These are phyloP conservation scores for Caenorhabditis panamensis DNA, from an alignment of 2,888 invertebrate species.

Conservation along the genomic window DNA sequence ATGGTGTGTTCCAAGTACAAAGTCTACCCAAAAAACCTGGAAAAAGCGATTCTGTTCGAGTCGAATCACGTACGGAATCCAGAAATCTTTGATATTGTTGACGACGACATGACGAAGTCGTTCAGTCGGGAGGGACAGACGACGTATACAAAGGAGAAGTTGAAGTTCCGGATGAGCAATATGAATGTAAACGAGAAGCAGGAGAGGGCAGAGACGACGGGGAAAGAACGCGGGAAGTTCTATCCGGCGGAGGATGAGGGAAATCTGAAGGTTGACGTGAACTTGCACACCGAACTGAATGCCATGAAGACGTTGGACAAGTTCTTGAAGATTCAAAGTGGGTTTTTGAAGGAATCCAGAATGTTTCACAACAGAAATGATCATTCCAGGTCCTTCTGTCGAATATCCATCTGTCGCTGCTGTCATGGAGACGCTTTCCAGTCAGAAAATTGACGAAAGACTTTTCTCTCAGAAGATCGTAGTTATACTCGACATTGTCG, in stretches of 20 bases:
- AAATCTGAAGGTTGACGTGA: constrained; percentile 12
- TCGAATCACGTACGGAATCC: background rate
- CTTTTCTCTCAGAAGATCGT: constrained; percentile 19
- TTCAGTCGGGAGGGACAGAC: constrained; percentile 22
- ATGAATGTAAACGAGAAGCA: background rate
- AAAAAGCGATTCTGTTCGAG: constrained; percentile 19
- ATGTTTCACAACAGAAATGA: too few species aligned
- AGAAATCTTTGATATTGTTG: constrained; percentile 25
- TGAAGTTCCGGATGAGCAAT: constrained; percentile 7
- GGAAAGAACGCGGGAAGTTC: constrained; percentile 12
- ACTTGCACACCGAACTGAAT: constrained; percentile 4
- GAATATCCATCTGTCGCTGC: constrained; percentile 54
- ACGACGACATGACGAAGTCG: constrained; percentile 24
- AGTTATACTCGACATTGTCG: constrained; percentile 6
- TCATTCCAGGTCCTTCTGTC: constrained; percentile 20
- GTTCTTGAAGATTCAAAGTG: constrained; percentile 39
- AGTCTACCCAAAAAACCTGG: constrained; percentile 24
- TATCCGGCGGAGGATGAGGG: constrained; percentile 44
- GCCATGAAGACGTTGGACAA: constrained; percentile 14
- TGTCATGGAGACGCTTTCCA: constrained; percentile 48
- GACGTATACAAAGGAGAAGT: constrained; percentile 12
- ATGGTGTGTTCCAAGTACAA: constrained; percentile 43
- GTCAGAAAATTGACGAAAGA: constrained; percentile 46
- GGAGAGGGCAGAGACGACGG: background rate
- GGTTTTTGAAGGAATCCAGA: background rate